Base-by-base conservation (phyloP, 2,888 invertebrate genomes). In the Pseudeuparius sepicola region DNA sequence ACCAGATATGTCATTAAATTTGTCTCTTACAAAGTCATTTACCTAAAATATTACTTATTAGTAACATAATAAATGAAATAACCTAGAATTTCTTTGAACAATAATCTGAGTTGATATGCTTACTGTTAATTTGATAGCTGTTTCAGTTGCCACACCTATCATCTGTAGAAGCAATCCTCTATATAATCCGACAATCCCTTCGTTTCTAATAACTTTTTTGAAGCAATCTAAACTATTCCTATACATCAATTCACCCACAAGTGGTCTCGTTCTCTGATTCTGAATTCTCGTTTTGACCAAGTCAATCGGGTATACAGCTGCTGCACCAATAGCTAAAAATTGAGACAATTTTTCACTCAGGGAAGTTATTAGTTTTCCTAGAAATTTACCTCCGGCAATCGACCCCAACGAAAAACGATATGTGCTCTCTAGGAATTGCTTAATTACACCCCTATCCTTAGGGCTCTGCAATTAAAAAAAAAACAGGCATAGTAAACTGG, bases 281-380 rank as follows among this genome's bases (percentile, higher is more conserved):
- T 98, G 98, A 88, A 98, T 88, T 20, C 98, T 72, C 1, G 98
- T 99, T 66, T 99, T 98, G 3, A 98, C 98, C 55, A 97, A 68
- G 69, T 99, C 98, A 52, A 98, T 97, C 2, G 98, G 98, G 65
- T 98, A 98, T 0, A 99, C 98, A 0, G 96, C 90, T 18, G 96
- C 93, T 0, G 97, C 98, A 43, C 98, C 98, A 45, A 90, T 85
- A 41, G 96, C 97, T 88, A 55, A 30, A 55, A 55, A 23, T 37
- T 20, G 7, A 20, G n/a, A 20, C 20, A 20, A 20, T 7, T 20
- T 7, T 20, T 20, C n/a, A 20, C n/a, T n/a, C n/a, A n/a, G n/a
- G n/a, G n/a, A n/a, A n/a, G n/a, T n/a, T n/a, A n/a, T n/a, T n/a
- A n/a, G n/a, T n/a, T n/a, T n/a, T n/a, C n/a, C n/a, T n/a, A n/a